Evolutionary conservation across 2,888 invertebrate genomes (phyloP).

Genomic region (Leucophenga maculata): DNA sequence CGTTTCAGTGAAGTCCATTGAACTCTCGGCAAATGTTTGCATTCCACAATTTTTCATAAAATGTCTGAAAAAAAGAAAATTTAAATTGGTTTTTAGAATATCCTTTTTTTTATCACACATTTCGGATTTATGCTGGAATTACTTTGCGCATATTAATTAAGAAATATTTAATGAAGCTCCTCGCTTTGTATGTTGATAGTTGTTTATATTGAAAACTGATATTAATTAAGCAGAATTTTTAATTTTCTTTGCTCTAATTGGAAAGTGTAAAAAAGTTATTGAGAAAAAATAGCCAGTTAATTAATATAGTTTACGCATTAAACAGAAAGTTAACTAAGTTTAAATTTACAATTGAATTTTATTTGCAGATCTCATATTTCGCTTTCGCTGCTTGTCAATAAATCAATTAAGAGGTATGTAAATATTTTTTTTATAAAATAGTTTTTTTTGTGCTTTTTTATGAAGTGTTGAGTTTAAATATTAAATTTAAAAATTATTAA

Average conservation of each 20-base stretch:
- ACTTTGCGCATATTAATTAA: neutral
- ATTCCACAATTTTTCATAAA: neutral
- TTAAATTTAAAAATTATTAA: too few species aligned
- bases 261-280: too few species aligned
- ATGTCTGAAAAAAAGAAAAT: too few species aligned
- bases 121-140: neutral
- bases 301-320: neutral
- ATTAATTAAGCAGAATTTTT: neutral
- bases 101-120: neutral
- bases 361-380: neutral
- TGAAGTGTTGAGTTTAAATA: too few species aligned
- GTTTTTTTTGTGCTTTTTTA: too few species aligned
- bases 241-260: neutral
- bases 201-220: neutral
- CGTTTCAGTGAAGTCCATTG: neutral
- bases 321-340: neutral
- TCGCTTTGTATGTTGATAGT: neutral
- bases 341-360: neutral
- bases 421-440: too few species aligned
- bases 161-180: constrained; percentile 4
- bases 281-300: constrained; percentile 5
- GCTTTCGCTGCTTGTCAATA: neutral
- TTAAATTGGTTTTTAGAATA: neutral
- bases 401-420: too few species aligned
- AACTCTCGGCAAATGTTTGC: neutral